phyloP scores from a whole-genome alignment of 1,140 invertebrate genomes.

The Orchestia grillus region DNA sequence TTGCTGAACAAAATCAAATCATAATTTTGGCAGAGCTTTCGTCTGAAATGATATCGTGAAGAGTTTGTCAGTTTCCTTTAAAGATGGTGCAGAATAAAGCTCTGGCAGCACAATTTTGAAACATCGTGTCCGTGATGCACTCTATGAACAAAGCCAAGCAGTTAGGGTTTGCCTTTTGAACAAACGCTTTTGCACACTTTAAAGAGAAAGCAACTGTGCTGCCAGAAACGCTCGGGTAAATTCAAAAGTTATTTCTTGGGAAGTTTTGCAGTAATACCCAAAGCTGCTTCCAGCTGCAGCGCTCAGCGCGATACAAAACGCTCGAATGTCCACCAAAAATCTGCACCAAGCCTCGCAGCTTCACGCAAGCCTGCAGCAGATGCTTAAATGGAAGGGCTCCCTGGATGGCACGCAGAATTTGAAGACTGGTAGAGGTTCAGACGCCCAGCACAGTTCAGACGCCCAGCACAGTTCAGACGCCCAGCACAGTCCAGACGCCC shows the following conservation, averaged over 20 bases:
- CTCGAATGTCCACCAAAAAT: neutral
- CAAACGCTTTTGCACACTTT: neutral
- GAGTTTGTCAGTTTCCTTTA: no score
- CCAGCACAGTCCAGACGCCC: neutral
- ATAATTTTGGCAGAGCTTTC: no score
- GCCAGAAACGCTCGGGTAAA: neutral
- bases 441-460: neutral
- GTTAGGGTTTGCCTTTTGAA: neutral
- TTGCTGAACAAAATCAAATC: no score
- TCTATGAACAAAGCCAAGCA: neutral
- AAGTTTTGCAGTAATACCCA: neutral
- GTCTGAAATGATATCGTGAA: no score
- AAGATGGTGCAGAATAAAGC: no score
- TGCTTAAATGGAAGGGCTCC: neutral
- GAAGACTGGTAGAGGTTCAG: neutral
- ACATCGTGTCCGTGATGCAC: neutral
- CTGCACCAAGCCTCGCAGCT: neutral
- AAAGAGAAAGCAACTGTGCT: neutral
- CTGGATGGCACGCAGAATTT: neutral
- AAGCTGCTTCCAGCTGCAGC: neutral
- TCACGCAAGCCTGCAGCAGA: neutral
- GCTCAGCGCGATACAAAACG: no score
- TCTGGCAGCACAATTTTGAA: no score
- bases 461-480: neutral
- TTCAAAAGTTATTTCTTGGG: neutral